Percentiles rank a stretch among this genome's conserved stretches.
phyloP scores from a whole-genome alignment of 2,888 invertebrate genomes.

The Stenotaenia linearis region DNA sequence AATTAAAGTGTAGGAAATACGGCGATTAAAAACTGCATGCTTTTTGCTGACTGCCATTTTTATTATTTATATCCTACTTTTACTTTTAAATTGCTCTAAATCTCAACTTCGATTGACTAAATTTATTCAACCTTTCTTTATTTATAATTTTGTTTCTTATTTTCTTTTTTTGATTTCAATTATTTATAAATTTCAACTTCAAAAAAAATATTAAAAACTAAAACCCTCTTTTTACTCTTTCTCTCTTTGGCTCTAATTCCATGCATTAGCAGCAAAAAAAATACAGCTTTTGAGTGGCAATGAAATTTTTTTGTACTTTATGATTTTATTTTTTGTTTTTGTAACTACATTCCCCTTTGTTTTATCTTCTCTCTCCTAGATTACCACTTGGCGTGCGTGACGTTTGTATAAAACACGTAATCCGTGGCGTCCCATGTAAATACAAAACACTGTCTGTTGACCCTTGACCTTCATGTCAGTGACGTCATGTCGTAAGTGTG shows the following conservation, averaged over 20 bases:
- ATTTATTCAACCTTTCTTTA: background rate
- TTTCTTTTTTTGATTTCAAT: background rate
- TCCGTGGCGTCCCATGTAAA: conserved; percentile 37
- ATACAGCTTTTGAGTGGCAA: conserved; percentile 15
- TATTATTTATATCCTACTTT: background rate
- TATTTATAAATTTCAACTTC: background rate
- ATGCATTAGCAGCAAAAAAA: conserved; percentile 24
- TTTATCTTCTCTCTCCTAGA: conserved; percentile 38
- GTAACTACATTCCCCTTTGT: conserved; percentile 38
- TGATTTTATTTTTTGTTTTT: conserved; percentile 34
- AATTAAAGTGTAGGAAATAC: background rate
- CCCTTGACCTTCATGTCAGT: conserved; percentile 38
- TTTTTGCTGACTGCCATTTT: conserved; percentile 13
- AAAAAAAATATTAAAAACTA: background rate
- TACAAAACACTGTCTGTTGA: conserved; percentile 37
- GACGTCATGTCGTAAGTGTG: conserved; percentile 38
- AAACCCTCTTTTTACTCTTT: background rate
- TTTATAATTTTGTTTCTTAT: background rate
- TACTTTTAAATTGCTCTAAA: background rate
- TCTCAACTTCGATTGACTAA: background rate
- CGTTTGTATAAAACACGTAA: conserved; percentile 37
- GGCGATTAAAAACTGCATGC: conserved; percentile 7
- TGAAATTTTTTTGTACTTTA: conserved; percentile 32
- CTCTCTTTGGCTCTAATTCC: conserved; percentile 18
- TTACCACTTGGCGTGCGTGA: conserved; percentile 37